These are phyloP conservation scores for Erebia ligea DNA, from an alignment of 2,888 invertebrate genomes.

Conservation along the genomic window DNA sequence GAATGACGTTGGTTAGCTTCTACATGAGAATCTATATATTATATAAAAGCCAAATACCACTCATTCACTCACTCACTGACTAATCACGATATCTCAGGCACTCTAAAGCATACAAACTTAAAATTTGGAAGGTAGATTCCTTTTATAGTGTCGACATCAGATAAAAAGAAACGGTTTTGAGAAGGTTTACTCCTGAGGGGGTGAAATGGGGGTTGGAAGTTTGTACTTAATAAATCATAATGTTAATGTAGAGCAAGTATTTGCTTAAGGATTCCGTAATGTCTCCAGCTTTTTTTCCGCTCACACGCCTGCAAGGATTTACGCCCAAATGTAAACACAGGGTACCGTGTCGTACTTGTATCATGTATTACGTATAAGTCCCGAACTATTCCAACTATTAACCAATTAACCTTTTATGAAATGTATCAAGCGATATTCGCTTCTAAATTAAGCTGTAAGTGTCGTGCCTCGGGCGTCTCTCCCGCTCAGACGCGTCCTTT, in stretches of 20 bases:
- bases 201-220: too few species aligned
- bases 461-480: constrained; percentile 47
- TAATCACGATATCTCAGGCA: too few species aligned
- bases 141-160: too few species aligned
- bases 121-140: too few species aligned
- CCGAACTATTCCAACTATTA: constrained; percentile 10
- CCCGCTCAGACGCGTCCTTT: constrained; percentile 59
- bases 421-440: constrained; percentile 31
- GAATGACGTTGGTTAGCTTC: not conserved
- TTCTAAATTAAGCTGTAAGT: constrained; percentile 51
- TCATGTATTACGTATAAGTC: not conserved
- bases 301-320: not conserved
- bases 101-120: too few species aligned
- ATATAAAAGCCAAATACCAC: too few species aligned
- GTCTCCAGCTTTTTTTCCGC: not conserved
- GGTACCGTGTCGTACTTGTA: not conserved
- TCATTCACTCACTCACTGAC: too few species aligned
- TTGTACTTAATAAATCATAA: not conserved
- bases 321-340: not conserved
- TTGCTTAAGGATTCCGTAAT: not conserved
- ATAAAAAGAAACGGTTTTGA: too few species aligned
- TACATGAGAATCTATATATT: too few species aligned
- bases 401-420: constrained; percentile 21
- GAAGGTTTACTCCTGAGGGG: too few species aligned
- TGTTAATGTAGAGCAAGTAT: not conserved